Conservation (phyloP, 2,888 invertebrate species). For the Acleris sparsana region DNA sequence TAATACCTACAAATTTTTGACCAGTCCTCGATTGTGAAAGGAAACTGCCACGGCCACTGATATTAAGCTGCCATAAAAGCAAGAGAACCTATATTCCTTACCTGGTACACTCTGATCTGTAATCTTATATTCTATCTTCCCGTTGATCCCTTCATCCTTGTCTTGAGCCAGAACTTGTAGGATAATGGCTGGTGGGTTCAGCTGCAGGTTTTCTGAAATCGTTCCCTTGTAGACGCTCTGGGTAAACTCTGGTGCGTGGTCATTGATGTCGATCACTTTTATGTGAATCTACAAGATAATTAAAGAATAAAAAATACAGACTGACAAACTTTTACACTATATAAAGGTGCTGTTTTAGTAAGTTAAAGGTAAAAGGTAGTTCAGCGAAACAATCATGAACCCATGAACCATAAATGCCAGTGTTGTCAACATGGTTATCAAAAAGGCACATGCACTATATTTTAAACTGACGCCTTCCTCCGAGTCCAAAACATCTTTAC, state of each 20-base stretch:
- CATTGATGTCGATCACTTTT: conserved; percentile 92
- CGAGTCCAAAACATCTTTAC: neutral
- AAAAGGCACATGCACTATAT: too few relatives aligned
- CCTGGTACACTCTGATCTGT: conserved; percentile 79
- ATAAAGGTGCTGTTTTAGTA: too few relatives aligned
- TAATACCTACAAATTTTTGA: too few relatives aligned
- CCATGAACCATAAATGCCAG: too few relatives aligned
- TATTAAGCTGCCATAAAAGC: neutral
- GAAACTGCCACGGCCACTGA: too few relatives aligned
- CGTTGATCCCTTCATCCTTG: conserved; percentile 90
- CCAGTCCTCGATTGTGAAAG: too few relatives aligned
- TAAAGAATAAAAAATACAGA: neutral
- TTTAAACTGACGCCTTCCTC: neutral
- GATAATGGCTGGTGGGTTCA: conserved; percentile 92
- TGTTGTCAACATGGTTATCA: too few relatives aligned
- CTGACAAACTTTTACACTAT: too few relatives aligned
- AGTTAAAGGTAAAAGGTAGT: too few relatives aligned
- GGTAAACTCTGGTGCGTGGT: conserved; percentile 92
- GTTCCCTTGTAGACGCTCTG: conserved; percentile 90
- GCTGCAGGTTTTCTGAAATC: conserved; percentile 91
- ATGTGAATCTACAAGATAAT: conserved; percentile 84
- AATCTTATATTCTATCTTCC: conserved; percentile 90
- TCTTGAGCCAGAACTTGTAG: conserved; percentile 92
- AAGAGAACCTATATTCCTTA: conserved; percentile 39
- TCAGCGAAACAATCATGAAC: too few relatives aligned